phyloP scores from a whole-genome alignment of 1,140 invertebrate species.

The Stegodyphus mimosarum region DNA sequence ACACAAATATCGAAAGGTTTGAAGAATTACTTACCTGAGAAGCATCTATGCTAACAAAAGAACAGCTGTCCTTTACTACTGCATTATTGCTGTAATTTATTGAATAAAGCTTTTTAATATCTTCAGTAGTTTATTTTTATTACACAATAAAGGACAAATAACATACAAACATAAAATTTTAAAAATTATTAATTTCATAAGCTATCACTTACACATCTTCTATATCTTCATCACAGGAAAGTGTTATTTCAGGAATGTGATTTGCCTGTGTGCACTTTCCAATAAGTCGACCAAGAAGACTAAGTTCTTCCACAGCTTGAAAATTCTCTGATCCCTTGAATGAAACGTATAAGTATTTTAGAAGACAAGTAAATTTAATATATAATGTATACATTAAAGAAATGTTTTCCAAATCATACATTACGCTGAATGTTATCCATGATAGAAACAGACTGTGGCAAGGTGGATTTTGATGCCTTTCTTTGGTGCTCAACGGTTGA shows the following conservation, averaged over 20 bases:
- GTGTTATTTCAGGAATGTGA: conserved; percentile 32
- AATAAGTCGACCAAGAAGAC: conserved; percentile 36
- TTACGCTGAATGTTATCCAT: too few relatives aligned
- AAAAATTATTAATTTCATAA: background rate
- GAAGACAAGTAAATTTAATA: too few relatives aligned
- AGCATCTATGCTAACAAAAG: conserved; percentile 38
- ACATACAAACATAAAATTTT: background rate
- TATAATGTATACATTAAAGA: too few relatives aligned
- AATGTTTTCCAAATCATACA: too few relatives aligned
- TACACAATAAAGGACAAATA: background rate
- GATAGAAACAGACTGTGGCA: too few relatives aligned
- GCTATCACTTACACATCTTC: conserved; percentile 17
- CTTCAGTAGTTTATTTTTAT: background rate
- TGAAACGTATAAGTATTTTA: background rate
- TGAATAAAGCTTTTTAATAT: background rate
- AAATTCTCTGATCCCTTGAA: conserved; percentile 2
- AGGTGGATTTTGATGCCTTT: too few relatives aligned
- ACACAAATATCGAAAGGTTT: too few relatives aligned
- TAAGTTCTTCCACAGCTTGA: conserved; percentile 46
- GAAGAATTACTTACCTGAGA: conserved; percentile 23
- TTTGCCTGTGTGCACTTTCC: conserved; percentile 25
- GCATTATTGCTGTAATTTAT: conserved; percentile 5
- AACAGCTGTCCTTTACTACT: background rate
- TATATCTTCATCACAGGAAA: conserved; percentile 12
- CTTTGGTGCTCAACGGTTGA: too few relatives aligned